Evolutionary conservation across 2,797 vertebrate genomes (phyloP).

Genomic region (Phoxinus dragarum): DNA sequence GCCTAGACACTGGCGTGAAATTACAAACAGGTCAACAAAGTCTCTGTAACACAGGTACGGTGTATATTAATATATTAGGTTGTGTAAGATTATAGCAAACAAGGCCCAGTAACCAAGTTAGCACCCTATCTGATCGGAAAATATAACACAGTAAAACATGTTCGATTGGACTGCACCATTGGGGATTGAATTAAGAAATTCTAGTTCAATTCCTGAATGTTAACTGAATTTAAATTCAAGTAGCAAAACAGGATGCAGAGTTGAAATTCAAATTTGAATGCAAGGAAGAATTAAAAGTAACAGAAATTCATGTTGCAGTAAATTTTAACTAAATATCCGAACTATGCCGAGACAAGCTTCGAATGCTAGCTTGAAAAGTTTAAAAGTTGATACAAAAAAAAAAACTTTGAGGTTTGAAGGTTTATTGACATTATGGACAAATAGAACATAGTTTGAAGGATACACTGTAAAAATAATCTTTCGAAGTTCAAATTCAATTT

Average conservation of each 20-base stretch:
- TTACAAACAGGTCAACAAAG: slow-evolving; percentile 76
- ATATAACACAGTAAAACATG: not conserved
- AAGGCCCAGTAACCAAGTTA: slow-evolving; percentile 76
- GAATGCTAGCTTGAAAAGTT: not conserved
- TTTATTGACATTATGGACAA: not conserved
- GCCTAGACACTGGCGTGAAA: slow-evolving; percentile 76
- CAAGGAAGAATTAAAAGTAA: not conserved
- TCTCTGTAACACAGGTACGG: slow-evolving; percentile 70
- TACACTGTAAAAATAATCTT: not conserved
- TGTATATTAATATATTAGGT: slow-evolving; percentile 71
- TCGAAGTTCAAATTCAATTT: not conserved
- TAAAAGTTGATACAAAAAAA: not conserved
- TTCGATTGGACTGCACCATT: not conserved
- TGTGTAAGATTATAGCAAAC: slow-evolving; percentile 64
- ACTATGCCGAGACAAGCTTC: not conserved
- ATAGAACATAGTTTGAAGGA: not conserved
- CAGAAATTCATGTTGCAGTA: not conserved
- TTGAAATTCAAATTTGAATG: not conserved
- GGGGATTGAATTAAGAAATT: not conserved
- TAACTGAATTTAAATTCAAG: not conserved
- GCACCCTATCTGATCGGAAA: slow-evolving; percentile 51
- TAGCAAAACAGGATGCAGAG: not conserved
- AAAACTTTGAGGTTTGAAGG: not conserved
- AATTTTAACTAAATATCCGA: not conserved
- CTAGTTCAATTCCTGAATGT: not conserved